Evolutionary conservation across 2,113 vertebrate genomes (phyloP), one percentile per base, ranked within the genome.

Genomic region (Cervus canadensis): DNA sequence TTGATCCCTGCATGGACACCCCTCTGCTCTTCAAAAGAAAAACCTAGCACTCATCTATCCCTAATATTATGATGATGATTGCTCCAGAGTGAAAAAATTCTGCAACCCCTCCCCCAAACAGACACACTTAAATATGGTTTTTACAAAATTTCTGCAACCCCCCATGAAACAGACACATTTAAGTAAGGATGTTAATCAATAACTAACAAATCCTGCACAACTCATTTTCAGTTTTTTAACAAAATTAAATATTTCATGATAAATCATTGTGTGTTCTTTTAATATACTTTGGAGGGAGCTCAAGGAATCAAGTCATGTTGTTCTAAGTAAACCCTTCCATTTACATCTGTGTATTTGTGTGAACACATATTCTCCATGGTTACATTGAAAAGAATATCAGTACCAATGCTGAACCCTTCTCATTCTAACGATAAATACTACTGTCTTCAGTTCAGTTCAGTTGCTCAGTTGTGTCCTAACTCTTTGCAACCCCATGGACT

Each of bases 181-280:
- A 94, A 90, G 33, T 88, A 82, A 90, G 56, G 17, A 33, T 76
- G 50, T 17, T 52, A 84, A 60, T n/a, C 23, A 57, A 21, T 71
- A 17, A 3, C 7, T 67, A 87, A 89, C 23, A 90, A 25, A 76
- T 26, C 17, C 21, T 90, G 78, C 26, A 87, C 33, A 57, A 30
- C 11, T n/a, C 40, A 82, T 74, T 95, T 96, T 96, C 25, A 64
- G 40, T 88, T 96, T 74, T 94, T 91, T 67, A 86, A 94, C 4
- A n/a, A 78, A 94, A 60, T 48, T 52, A 33, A 74, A 28, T 93
- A 85, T 86, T 91, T 93, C 48, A 28, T 62, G 30, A 52, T 79
- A 95, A 93, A 83, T 91, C 33, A 62, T 2, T 25, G 40, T 33
- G 15, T 93, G 26, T 64, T 87, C 60, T 88, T 57, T 30, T 16